Conservation (phyloP, 2,888 invertebrate genomes). For the Tribolium freemani region DNA sequence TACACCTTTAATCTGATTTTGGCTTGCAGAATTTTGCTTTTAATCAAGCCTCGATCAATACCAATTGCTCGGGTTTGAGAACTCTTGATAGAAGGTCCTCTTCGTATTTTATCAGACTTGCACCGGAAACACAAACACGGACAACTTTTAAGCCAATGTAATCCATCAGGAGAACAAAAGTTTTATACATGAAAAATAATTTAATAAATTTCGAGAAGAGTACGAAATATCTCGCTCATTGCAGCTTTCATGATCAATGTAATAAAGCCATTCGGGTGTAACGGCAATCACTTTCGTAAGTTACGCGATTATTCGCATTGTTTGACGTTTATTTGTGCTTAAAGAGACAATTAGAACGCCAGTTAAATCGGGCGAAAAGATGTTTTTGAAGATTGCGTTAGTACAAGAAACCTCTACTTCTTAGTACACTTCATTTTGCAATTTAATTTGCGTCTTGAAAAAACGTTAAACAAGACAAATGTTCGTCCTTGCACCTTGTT, state of each 20-base stretch:
- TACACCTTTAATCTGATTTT: slow-evolving; percentile 24
- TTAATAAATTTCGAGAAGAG: slow-evolving; percentile 17
- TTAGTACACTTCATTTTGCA: neutral
- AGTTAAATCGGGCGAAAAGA: neutral
- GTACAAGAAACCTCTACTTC: neutral
- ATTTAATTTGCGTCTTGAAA: neutral
- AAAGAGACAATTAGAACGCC: slow-evolving; percentile 17
- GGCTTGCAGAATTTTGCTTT: slow-evolving; percentile 43
- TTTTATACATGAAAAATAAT: slow-evolving; percentile 22
- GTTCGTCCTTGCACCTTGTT: too few relatives aligned
- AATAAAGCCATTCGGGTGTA: slow-evolving; percentile 19
- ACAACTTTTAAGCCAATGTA: slow-evolving; percentile 33
- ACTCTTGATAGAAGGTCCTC: slow-evolving; percentile 39
- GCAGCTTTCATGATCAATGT: slow-evolving; percentile 13
- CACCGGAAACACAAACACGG: slow-evolving; percentile 23
- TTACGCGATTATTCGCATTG: slow-evolving; percentile 19
- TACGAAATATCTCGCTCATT: neutral
- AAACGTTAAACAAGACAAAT: neutral
- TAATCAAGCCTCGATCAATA: slow-evolving; percentile 47
- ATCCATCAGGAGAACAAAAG: slow-evolving; percentile 16
- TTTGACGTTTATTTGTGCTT: slow-evolving; percentile 30
- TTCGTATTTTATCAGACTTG: slow-evolving; percentile 26
- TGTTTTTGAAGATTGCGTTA: neutral
- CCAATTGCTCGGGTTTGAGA: slow-evolving; percentile 41
- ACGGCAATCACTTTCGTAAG: slow-evolving; percentile 4